Conservation (phyloP, 2,113 vertebrate species). For the Emydocephalus ijimae region DNA sequence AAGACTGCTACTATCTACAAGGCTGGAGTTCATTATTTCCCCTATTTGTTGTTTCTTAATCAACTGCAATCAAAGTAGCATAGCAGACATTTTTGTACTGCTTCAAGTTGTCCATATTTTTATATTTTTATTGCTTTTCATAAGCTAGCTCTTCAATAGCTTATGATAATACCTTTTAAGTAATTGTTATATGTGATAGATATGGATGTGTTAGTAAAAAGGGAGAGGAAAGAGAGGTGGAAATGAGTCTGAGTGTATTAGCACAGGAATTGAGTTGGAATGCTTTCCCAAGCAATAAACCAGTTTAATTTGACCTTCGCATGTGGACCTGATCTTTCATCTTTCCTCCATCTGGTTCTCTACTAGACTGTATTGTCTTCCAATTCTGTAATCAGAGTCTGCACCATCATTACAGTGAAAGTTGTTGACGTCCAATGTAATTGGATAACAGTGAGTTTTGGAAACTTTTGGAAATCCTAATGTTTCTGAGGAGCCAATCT, state of each 20-base stretch:
- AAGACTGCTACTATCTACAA: conserved; percentile 7
- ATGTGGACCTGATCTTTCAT: neutral
- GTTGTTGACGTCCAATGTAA: neutral
- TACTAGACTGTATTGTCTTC: neutral
- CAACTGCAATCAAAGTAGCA: neutral
- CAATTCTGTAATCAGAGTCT: neutral
- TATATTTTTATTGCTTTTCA: neutral
- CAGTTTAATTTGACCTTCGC: neutral
- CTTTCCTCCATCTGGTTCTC: neutral
- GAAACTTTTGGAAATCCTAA: neutral
- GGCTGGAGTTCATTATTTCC: neutral
- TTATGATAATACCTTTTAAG: neutral
- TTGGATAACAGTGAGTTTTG: neutral
- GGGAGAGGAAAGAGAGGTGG: neutral
- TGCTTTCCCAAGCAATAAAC: neutral
- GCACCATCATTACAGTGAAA: neutral
- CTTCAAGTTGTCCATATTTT: neutral
- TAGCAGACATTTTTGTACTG: neutral
- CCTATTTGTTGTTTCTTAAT: neutral
- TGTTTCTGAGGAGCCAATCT: neutral
- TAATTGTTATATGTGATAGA: neutral
- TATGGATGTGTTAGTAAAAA: neutral
- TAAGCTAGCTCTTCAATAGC: neutral
- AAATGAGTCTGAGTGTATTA: neutral
- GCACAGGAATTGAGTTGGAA: neutral